These are phyloP conservation scores for Hypotaenidia okinawae DNA, from an alignment of 2,797 vertebrate species.

Conservation along the genomic window DNA sequence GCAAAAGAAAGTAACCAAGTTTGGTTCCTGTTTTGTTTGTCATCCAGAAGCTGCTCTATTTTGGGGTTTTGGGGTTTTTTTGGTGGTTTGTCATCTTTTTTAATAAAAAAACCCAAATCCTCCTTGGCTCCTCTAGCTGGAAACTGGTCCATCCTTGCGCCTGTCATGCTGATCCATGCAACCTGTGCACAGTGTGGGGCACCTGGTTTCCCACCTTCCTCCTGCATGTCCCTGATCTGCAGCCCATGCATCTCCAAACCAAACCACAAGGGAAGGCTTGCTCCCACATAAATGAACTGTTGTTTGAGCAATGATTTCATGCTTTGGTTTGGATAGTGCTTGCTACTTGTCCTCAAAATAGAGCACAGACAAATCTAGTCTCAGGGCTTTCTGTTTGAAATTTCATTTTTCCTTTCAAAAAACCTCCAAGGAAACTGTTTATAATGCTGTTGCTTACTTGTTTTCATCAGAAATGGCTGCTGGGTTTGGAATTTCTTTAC, in stretches of 20 bases:
- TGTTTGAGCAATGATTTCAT: not conserved
- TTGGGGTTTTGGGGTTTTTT: no score
- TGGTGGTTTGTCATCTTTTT: no score
- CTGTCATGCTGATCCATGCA: not conserved
- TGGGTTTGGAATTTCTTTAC: not conserved
- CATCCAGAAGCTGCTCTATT: no score
- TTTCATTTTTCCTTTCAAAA: not conserved
- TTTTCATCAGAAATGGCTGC: not conserved
- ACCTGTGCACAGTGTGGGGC: not conserved
- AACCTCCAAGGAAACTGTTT: not conserved
- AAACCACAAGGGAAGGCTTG: not conserved
- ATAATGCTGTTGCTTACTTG: not conserved
- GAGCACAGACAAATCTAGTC: not conserved
- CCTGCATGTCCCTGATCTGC: not conserved
- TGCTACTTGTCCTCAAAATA: not conserved
- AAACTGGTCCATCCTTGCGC: not conserved
- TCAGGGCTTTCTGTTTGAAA: not conserved
- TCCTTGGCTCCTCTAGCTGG: not conserved
- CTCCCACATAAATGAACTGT: rapidly evolving
- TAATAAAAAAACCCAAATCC: rapidly evolving
- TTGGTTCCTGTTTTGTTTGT: not conserved
- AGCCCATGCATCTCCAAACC: not conserved
- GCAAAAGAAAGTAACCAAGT: not conserved
- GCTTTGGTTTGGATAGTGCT: not conserved
- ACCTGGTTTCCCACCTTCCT: not conserved